Evolutionary conservation across 2,797 vertebrate genomes (phyloP).

Genomic region (Enteromius anoplus): DNA sequence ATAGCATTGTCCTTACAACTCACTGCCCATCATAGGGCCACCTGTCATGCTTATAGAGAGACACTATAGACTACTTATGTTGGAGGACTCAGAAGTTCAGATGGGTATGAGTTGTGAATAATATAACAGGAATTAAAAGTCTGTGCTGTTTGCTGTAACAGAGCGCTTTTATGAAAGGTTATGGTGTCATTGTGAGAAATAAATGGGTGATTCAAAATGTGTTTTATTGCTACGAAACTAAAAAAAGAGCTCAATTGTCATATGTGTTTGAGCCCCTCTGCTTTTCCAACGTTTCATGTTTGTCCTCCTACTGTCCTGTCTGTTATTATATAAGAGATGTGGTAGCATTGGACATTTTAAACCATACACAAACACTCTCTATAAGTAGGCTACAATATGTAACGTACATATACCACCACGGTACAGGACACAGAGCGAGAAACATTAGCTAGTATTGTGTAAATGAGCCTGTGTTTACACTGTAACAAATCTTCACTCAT

Average conservation of each 20-base stretch:
- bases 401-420: neutral
- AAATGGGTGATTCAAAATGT: neutral
- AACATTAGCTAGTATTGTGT: neutral
- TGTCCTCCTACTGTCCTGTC: neutral
- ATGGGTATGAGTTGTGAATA: slow-evolving; percentile 13
- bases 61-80: neutral
- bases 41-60: slow-evolving; percentile 48
- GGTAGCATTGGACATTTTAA: neutral
- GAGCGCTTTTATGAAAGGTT: neutral
- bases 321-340: neutral
- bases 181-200: neutral
- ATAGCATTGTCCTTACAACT: slow-evolving; percentile 36
- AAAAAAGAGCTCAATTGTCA: neutral
- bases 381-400: neutral
- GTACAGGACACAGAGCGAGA: neutral
- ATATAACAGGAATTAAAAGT: neutral
- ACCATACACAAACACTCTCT: neutral
- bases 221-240: neutral
- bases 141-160: neutral
- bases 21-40: slow-evolving; percentile 48
- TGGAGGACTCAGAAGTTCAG: slow-evolving; percentile 7
- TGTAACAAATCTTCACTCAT: neutral
- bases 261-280: neutral
- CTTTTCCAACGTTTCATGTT: neutral
- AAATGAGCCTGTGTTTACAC: neutral